phyloP scores from a whole-genome alignment of 1,140 invertebrate species.

The Lethrus apterus region DNA sequence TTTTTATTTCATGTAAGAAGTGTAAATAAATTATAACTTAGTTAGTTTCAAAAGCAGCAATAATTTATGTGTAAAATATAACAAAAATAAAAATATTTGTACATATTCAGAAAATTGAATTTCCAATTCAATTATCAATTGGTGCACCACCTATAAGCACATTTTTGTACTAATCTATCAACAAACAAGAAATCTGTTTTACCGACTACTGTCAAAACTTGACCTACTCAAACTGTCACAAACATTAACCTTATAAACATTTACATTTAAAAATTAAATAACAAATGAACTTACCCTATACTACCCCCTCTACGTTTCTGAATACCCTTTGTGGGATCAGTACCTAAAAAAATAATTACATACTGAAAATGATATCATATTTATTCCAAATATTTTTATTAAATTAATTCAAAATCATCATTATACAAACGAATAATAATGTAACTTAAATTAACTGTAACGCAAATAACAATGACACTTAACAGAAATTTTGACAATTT shows the following conservation, averaged over 20 bases:
- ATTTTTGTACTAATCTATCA: background rate
- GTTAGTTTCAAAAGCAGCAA: slow-evolving; percentile 10
- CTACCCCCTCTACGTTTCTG: slow-evolving; percentile 52
- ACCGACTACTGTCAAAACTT: background rate
- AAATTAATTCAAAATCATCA: no score
- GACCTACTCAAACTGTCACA: slow-evolving; percentile 1
- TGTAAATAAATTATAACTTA: no score
- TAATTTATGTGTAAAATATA: slow-evolving; percentile 6
- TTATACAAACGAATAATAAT: no score
- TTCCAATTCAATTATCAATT: background rate
- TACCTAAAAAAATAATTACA: slow-evolving; percentile 42
- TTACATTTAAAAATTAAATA: slow-evolving; percentile 8
- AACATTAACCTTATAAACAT: no score
- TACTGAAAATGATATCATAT: no score
- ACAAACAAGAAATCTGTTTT: background rate
- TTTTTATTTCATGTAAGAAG: no score
- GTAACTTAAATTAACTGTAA: no score
- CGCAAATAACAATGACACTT: no score
- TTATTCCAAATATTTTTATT: no score
- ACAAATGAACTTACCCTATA: slow-evolving; percentile 48
- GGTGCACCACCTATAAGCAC: background rate
- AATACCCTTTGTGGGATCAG: slow-evolving; percentile 53
- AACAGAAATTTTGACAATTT: no score
- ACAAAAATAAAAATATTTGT: background rate
- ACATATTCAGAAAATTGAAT: background rate